A percentile compares a stretch with the other conserved stretches of the same genome.
These are phyloP conservation scores for Saccostrea cuccullata DNA, from an alignment of 1,140 invertebrate species.

Conservation along the genomic window DNA sequence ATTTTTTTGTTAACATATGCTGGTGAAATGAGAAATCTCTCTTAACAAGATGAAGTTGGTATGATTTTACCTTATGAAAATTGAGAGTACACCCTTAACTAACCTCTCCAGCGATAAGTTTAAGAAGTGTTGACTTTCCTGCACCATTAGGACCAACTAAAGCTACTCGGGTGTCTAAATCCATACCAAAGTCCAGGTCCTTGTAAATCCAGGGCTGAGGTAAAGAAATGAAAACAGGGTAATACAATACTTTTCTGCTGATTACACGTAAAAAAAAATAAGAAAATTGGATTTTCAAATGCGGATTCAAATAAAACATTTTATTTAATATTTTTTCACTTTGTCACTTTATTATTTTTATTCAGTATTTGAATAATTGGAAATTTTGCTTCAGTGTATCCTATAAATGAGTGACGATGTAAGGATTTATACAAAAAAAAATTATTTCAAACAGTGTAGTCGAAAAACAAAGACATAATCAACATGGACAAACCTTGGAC, in stretches of 20 bases:
- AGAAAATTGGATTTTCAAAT: too few relatives aligned
- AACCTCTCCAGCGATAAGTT: conserved; percentile 96
- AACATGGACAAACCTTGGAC: conserved; percentile 77
- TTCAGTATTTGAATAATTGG: too few relatives aligned
- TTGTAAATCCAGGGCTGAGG: conserved; percentile 93
- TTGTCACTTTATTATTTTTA: too few relatives aligned
- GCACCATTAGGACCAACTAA: conserved; percentile 99
- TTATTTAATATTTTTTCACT: too few relatives aligned
- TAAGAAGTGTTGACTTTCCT: conserved; percentile 98
- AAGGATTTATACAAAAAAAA: too few relatives aligned
- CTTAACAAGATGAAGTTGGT: background rate
- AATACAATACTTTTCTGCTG: background rate
- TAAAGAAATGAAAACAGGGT: background rate
- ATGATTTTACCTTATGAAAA: background rate
- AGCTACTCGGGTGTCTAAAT: conserved; percentile 97
- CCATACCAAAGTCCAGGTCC: conserved; percentile 99
- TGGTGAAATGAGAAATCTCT: background rate
- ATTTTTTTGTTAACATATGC: background rate
- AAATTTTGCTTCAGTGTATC: too few relatives aligned
- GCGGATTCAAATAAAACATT: too few relatives aligned
- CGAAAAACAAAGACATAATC: too few relatives aligned
- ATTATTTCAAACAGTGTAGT: too few relatives aligned
- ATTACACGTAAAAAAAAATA: too few relatives aligned
- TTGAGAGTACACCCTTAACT: background rate
- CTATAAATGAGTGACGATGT: too few relatives aligned